Evolutionary conservation across 2,113 vertebrate genomes (phyloP), one percentile per base, ranked within the genome.

Genomic region (Monarcha castaneiventris): DNA sequence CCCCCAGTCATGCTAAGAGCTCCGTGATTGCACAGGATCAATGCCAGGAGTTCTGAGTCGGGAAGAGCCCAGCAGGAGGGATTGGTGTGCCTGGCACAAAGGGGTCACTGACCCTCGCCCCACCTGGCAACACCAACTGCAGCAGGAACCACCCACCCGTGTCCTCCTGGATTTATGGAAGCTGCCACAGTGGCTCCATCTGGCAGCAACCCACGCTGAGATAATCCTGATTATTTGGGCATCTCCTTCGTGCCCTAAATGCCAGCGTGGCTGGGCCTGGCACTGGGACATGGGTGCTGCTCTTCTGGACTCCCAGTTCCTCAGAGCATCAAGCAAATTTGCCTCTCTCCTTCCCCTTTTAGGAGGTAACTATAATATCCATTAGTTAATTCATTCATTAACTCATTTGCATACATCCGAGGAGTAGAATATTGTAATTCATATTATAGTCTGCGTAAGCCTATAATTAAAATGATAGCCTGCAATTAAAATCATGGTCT

Each of bases 221-320:
- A 29, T 11, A 33, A 64, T 51, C 72, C 21, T 41, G 13, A 22
- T 84, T 39, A 69, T 16, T 7, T 61, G 83, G 35, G 30, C 25
- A 44, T 59, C 74, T 87, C 52, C 39, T 73, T 81, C 33, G 7
- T 9, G 14, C 8, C 48, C 20, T 51, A 39, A 84, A 82, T 33
- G 64, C 51, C 56, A 67, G 9, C 0, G 0, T 2, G 13, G 30
- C 49, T 21, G 17, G 51, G 44, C 33, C 35, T 75, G 62, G 58
- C 49, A 23, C 35, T 20, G 14, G 54, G 21, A 80, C 68, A 55
- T 0, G 0, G 58, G 29, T 2, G 3, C 30, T 19, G 4, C 13
- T 89, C 51, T 58, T 62, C 64, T 27, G 32, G 52, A 55, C 11
- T 62, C 46, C 12, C 0, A 0, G 29, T 30, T 69, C 41, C 69